A percentile compares a stretch with the other conserved stretches of the same genome.
phyloP scores from a whole-genome alignment of 1,140 invertebrate genomes.

The Trachelipus rathkii region DNA sequence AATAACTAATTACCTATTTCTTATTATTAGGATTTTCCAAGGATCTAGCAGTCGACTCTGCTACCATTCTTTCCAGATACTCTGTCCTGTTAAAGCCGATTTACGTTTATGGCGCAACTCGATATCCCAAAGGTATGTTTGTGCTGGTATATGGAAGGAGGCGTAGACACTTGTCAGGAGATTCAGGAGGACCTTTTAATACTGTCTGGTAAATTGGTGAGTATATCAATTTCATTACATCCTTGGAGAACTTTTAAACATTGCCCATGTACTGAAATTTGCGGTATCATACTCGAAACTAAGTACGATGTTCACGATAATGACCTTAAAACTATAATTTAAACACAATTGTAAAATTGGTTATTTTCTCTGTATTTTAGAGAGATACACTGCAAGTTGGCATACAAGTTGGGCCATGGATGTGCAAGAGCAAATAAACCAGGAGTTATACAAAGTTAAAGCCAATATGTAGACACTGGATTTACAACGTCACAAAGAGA shows the following conservation, averaged over 20 bases:
- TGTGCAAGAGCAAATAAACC: slow-evolving; percentile 76
- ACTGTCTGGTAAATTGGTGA: slow-evolving; percentile 61
- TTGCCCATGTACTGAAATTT: not conserved
- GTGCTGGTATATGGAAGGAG: slow-evolving; percentile 79
- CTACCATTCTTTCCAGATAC: slow-evolving; percentile 58
- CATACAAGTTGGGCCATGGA: no score
- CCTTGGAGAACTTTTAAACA: not conserved
- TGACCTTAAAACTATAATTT: no score
- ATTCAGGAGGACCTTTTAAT: slow-evolving; percentile 69
- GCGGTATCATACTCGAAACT: no score
- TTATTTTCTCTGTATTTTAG: slow-evolving; percentile 5
- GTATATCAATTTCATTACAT: slow-evolving; percentile 8
- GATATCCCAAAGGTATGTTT: slow-evolving; percentile 80
- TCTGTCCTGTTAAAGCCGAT: slow-evolving; percentile 54
- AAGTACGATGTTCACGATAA: no score
- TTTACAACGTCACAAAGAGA: slow-evolving; percentile 49
- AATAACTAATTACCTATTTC: not conserved
- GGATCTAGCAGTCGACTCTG: slow-evolving; percentile 52
- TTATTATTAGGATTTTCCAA: slow-evolving; percentile 34
- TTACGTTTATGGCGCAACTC: slow-evolving; percentile 57
- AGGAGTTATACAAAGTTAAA: slow-evolving; percentile 80
- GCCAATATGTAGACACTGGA: slow-evolving; percentile 82
- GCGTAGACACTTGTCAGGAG: slow-evolving; percentile 82
- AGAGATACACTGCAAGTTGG: slow-evolving; percentile 55
- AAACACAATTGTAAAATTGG: not conserved